phyloP scores from a whole-genome alignment of 1,140 invertebrate species.

The Aleiodes sp. region DNA sequence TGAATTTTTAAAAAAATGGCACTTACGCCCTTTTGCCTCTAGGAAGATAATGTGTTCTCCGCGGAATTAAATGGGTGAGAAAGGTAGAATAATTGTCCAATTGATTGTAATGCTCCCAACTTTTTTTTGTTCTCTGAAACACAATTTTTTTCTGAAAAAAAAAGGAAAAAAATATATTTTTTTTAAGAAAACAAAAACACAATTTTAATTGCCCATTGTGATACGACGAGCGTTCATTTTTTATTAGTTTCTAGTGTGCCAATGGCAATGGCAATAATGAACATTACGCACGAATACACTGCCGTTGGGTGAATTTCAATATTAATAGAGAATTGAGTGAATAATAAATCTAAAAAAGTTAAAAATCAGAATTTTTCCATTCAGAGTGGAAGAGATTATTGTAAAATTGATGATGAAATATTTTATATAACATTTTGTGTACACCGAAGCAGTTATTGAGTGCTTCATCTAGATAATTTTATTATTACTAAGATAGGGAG shows the following conservation, averaged over 20 bases:
- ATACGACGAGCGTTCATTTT: constrained; percentile 6
- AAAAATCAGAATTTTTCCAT: too few species aligned
- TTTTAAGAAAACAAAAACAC: neutral
- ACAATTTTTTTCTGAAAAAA: neutral
- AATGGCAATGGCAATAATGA: neutral
- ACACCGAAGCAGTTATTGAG: neutral
- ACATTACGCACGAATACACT: neutral
- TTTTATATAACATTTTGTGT: neutral
- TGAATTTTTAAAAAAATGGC: too few species aligned
- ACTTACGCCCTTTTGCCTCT: too few species aligned
- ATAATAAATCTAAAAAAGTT: too few species aligned
- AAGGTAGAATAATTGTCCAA: too few species aligned
- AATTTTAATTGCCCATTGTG: constrained; percentile 9
- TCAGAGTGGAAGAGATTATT: too few species aligned
- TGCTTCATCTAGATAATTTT: neutral
- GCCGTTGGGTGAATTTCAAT: neutral
- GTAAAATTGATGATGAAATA: neutral
- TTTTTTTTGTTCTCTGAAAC: too few species aligned
- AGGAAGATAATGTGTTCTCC: too few species aligned
- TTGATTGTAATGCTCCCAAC: too few species aligned
- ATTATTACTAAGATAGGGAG: neutral
- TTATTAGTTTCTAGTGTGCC: neutral
- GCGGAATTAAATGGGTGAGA: too few species aligned
- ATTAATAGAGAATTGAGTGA: too few species aligned
- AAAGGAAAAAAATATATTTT: neutral